These are phyloP conservation scores for Myiopsitta monachus DNA, from an alignment of 2,113 vertebrate species.

Conservation along the genomic window DNA sequence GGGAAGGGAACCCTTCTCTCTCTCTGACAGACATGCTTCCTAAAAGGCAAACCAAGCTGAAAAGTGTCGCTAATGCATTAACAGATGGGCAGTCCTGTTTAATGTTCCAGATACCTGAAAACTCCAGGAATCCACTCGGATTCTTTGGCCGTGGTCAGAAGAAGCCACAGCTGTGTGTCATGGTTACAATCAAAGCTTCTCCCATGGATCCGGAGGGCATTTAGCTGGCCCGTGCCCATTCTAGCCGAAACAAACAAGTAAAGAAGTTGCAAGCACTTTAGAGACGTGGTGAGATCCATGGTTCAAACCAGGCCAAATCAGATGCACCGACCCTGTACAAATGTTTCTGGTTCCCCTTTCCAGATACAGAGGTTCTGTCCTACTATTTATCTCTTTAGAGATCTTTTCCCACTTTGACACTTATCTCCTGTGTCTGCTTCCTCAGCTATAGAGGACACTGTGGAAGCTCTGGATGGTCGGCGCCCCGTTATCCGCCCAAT, in stretches of 20 bases:
- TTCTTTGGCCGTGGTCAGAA: not conserved
- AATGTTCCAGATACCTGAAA: not conserved
- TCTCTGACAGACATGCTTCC: not conserved
- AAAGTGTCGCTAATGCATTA: not conserved
- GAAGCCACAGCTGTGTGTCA: not conserved
- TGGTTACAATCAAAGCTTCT: not conserved
- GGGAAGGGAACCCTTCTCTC: not conserved
- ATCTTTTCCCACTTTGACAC: rapidly evolving
- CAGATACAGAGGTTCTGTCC: not conserved
- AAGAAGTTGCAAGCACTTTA: too few relatives aligned
- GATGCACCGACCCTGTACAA: not conserved
- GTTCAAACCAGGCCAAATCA: not conserved
- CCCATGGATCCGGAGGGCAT: not conserved
- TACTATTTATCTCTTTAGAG: not conserved
- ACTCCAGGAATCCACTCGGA: too few relatives aligned
- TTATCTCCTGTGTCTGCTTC: not conserved
- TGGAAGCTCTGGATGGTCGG: slow-evolving; percentile 74
- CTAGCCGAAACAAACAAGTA: not conserved
- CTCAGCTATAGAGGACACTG: slow-evolving; percentile 72
- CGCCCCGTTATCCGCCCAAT: slow-evolving; percentile 60
- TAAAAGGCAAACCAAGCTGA: not conserved
- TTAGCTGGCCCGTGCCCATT: not conserved
- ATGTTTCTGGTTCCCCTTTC: not conserved
- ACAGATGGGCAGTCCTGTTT: not conserved
- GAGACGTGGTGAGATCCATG: too few relatives aligned